phyloP scores from a whole-genome alignment of 2,113 vertebrate species.

The Hypomesus transpacificus region DNA sequence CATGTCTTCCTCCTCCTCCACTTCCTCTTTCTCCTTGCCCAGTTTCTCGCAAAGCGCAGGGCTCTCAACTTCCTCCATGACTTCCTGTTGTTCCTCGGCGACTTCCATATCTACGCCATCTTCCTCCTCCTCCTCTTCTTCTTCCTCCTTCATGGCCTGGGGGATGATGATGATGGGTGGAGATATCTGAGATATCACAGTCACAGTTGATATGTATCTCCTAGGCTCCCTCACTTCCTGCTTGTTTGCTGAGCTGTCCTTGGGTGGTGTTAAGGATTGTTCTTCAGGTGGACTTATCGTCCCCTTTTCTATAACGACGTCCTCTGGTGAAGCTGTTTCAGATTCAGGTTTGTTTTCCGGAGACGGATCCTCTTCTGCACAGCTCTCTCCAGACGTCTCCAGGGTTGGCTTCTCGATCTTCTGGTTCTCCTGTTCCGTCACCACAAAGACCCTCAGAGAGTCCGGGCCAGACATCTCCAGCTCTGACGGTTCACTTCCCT shows the following conservation, averaged over 20 bases:
- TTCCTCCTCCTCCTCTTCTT: constrained; percentile 55
- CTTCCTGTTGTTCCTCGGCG: constrained; percentile 59
- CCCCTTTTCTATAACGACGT: background rate
- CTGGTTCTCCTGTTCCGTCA: constrained; percentile 12
- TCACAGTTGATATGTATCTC: constrained; percentile 16
- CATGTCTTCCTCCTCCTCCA: constrained; percentile 8
- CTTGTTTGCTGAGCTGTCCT: constrained; percentile 17
- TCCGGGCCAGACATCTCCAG: constrained; percentile 9
- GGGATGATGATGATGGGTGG: constrained; percentile 65
- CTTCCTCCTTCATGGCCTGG: constrained; percentile 59
- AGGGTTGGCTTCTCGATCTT: too few relatives aligned
- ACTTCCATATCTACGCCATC: constrained; percentile 60
- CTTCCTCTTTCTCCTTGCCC: background rate
- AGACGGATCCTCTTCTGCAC: too few relatives aligned
- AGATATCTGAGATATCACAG: constrained; percentile 19
- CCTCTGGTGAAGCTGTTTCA: background rate
- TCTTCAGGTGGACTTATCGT: background rate
- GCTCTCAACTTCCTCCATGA: constrained; percentile 43
- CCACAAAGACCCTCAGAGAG: background rate
- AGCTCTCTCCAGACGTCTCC: too few relatives aligned
- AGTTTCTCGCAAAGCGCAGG: background rate
- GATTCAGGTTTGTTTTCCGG: too few relatives aligned
- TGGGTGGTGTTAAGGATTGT: background rate
- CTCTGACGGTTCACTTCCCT: background rate
- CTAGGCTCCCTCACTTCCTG: constrained; percentile 27